Percentiles rank a stretch among this genome's conserved stretches.
These are phyloP conservation scores for Odontamblyopus rebecca DNA, from an alignment of 2,797 vertebrate species.

Conservation along the genomic window DNA sequence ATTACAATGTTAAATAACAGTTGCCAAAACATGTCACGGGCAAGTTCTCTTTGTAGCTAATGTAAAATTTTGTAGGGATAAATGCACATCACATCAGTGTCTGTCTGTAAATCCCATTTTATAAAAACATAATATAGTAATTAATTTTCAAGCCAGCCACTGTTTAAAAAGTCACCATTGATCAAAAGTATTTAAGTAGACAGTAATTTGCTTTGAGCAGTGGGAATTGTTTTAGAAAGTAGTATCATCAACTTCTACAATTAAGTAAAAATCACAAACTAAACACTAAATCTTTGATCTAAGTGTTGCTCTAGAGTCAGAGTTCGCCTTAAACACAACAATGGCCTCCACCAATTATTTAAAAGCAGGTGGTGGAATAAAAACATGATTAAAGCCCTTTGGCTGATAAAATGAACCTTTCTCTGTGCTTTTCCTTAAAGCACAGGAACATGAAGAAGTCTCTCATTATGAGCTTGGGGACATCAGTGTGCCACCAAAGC, in stretches of 20 bases:
- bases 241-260: not conserved
- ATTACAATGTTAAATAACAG: not conserved
- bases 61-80: not conserved
- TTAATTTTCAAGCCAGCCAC: not conserved
- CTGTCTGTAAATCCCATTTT: not conserved
- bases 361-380: conserved; percentile 26
- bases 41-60: not conserved
- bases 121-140: not conserved
- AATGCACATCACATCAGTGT: not conserved
- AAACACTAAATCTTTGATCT: not conserved
- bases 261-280: not conserved
- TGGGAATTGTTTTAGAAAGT: not conserved
- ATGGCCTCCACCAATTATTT: conserved; percentile 8
- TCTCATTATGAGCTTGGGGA: conserved; percentile 49
- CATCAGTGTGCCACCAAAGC: conserved; percentile 44
- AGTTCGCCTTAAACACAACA: conserved; percentile 14
- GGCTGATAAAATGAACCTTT: conserved; percentile 41
- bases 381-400: conserved; percentile 49
- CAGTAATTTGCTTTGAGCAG: not conserved
- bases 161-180: not conserved
- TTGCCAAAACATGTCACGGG: not conserved
- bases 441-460: conserved; percentile 38
- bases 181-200: not conserved
- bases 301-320: conserved; percentile 4
- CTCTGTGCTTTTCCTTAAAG: conserved; percentile 42